Evolutionary conservation across 2,113 vertebrate genomes (phyloP).

Genomic region (Limnothrissa miodon): DNA sequence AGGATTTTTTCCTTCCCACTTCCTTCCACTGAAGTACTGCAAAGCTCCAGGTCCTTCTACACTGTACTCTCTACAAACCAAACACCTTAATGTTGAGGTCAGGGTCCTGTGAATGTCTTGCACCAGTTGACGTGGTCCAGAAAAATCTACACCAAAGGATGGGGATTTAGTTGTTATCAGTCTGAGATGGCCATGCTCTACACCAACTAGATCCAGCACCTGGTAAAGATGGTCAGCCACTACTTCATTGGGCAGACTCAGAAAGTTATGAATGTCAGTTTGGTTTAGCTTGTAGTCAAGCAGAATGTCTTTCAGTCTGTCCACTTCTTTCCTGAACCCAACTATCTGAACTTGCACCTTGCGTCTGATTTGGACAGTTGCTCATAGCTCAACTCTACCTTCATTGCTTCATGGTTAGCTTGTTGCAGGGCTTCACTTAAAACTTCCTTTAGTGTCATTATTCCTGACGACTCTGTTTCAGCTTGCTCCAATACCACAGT

Average conservation of each 20-base stretch:
- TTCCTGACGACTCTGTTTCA: constrained; percentile 29
- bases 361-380: neutral
- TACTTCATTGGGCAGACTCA: constrained; percentile 44
- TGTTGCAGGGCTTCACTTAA: constrained; percentile 34
- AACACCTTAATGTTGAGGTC: neutral
- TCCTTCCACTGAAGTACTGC: constrained; percentile 52
- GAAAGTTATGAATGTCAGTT: constrained; percentile 19
- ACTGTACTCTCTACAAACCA: constrained; percentile 28
- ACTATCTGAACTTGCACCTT: constrained; percentile 44
- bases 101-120: constrained; percentile 30
- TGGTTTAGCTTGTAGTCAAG: constrained; percentile 51
- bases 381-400: constrained; percentile 48
- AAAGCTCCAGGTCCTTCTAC: constrained; percentile 54
- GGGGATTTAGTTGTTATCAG: constrained; percentile 32
- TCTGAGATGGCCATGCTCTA: constrained; percentile 40
- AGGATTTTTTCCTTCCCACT: constrained; percentile 40
- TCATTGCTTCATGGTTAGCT: constrained; percentile 35
- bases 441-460: constrained; percentile 48
- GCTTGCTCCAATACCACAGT: constrained; percentile 39
- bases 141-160: constrained; percentile 45
- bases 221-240: constrained; percentile 51
- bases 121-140: constrained; percentile 52
- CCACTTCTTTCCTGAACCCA: constrained; percentile 55
- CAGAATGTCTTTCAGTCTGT: constrained; percentile 49
- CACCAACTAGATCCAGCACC: constrained; percentile 38